Conservation (phyloP, 2,797 vertebrate genomes). For the Catostomus latipinnis region DNA sequence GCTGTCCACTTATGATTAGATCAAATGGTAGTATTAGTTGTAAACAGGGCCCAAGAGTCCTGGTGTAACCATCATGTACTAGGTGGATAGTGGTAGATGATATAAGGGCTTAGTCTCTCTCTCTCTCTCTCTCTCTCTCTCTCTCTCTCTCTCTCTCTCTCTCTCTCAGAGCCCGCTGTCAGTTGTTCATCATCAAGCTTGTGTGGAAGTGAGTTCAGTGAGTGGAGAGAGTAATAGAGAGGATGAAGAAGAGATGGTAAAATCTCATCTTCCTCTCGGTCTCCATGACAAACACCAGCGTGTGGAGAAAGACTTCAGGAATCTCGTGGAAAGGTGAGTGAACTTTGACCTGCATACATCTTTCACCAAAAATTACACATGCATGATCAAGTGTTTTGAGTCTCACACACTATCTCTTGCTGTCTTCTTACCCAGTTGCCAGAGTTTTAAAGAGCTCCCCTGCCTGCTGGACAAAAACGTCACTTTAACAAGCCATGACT, state of each 20-base stretch:
- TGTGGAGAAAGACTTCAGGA: constrained; percentile 69
- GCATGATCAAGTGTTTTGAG: neutral
- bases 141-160: neutral
- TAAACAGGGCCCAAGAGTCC: no score
- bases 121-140: no score
- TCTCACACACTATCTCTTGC: neutral
- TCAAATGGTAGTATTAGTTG: no score
- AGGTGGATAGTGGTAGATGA: no score
- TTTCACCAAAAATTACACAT: neutral
- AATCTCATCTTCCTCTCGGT: constrained; percentile 47
- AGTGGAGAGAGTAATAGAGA: constrained; percentile 58
- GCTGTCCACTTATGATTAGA: no score
- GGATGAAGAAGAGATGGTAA: constrained; percentile 41
- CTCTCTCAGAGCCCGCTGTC: constrained; percentile 61
- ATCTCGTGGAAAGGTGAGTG: constrained; percentile 79
- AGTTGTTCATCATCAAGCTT: constrained; percentile 31
- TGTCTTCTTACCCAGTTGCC: constrained; percentile 69
- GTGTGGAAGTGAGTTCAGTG: constrained; percentile 62
- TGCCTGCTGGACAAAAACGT: constrained; percentile 62
- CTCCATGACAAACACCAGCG: constrained; percentile 64
- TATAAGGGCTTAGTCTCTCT: no score
- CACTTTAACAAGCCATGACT: constrained; percentile 40
- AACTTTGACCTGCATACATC: neutral
- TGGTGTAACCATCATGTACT: no score
- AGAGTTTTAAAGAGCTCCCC: constrained; percentile 76